These are phyloP conservation scores for Drosophila tristis DNA, from an alignment of 1,140 invertebrate species.

Conservation along the genomic window DNA sequence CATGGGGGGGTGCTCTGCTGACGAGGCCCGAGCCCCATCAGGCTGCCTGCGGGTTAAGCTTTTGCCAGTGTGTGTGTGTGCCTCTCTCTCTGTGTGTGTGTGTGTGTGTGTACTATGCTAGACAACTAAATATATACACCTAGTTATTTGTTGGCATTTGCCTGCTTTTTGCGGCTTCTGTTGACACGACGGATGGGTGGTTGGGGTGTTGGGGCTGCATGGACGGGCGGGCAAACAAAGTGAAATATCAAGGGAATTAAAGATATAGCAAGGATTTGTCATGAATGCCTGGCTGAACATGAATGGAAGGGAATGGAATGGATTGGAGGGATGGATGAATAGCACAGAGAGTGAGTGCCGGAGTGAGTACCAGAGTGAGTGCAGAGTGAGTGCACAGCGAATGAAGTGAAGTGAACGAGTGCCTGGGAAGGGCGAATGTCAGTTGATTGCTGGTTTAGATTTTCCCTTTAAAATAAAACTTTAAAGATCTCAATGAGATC, in stretches of 20 bases:
- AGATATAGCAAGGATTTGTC: slow-evolving; percentile 71
- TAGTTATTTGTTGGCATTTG: slow-evolving; percentile 76
- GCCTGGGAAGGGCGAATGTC: slow-evolving; percentile 7
- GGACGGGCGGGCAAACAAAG: slow-evolving; percentile 51
- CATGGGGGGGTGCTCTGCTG: slow-evolving; percentile 63
- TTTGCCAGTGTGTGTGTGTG: slow-evolving; percentile 3
- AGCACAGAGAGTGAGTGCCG: no score
- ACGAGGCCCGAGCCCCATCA: slow-evolving; percentile 30
- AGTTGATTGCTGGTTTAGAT: slow-evolving; percentile 23
- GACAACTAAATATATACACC: slow-evolving; percentile 79
- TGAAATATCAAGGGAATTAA: slow-evolving; percentile 81
- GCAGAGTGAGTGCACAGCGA: no score
- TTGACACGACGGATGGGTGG: slow-evolving; percentile 18
- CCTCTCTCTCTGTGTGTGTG: background rate
- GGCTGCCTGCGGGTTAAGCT: slow-evolving; percentile 57
- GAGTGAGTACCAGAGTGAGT: no score
- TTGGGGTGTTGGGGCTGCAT: background rate
- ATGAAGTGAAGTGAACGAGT: slow-evolving; percentile 22
- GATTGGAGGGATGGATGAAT: slow-evolving; percentile 29
- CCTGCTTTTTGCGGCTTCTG: slow-evolving; percentile 60
- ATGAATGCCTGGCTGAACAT: slow-evolving; percentile 55
- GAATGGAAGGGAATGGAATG: slow-evolving; percentile 65
- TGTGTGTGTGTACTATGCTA: slow-evolving; percentile 57
- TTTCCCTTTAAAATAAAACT: background rate
- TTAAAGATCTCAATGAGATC: slow-evolving; percentile 8